A percentile compares a stretch with the other conserved stretches of the same genome.
Conservation (phyloP, 1,140 invertebrate species). For the Medauroidea extradentata region DNA sequence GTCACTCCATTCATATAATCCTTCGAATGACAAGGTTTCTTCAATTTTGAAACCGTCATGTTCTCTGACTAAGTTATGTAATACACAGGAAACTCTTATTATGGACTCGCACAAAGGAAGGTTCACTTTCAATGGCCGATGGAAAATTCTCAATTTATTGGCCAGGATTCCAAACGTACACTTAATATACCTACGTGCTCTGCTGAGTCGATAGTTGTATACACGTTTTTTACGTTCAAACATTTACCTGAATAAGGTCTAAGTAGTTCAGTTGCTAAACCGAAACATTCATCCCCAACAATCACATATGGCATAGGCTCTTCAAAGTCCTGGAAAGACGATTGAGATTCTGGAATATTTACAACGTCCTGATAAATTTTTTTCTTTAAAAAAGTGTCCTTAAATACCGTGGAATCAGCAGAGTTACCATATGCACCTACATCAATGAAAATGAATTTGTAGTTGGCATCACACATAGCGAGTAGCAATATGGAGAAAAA, state of each 20-base stretch:
- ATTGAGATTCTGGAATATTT: slow-evolving; percentile 22
- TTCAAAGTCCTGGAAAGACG: background rate
- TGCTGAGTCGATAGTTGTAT: slow-evolving; percentile 40
- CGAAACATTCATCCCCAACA: slow-evolving; percentile 47
- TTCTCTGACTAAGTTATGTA: slow-evolving; percentile 32
- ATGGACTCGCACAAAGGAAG: slow-evolving; percentile 32
- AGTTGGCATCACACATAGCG: slow-evolving; percentile 39
- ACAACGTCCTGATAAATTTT: slow-evolving; percentile 12
- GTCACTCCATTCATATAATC: slow-evolving; percentile 3
- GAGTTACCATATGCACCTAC: slow-evolving; percentile 41
- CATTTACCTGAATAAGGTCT: slow-evolving; percentile 38
- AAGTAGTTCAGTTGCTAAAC: slow-evolving; percentile 30
- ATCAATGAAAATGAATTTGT: slow-evolving; percentile 22
- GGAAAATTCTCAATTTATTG: slow-evolving; percentile 41
- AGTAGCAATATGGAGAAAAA: slow-evolving; percentile 41
- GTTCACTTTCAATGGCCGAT: slow-evolving; percentile 31
- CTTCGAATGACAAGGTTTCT: slow-evolving; percentile 1
- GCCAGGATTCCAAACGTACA: slow-evolving; percentile 44
- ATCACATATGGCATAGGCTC: slow-evolving; percentile 33
- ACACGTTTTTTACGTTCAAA: slow-evolving; percentile 29
- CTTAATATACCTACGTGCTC: slow-evolving; percentile 41
- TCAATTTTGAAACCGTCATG: slow-evolving; percentile 11
- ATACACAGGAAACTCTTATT: slow-evolving; percentile 23
- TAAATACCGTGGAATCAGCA: slow-evolving; percentile 39
- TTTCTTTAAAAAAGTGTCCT: slow-evolving; percentile 13